Evolutionary conservation across 2,888 invertebrate species (phyloP).

Genomic region (Villa cingulata): DNA sequence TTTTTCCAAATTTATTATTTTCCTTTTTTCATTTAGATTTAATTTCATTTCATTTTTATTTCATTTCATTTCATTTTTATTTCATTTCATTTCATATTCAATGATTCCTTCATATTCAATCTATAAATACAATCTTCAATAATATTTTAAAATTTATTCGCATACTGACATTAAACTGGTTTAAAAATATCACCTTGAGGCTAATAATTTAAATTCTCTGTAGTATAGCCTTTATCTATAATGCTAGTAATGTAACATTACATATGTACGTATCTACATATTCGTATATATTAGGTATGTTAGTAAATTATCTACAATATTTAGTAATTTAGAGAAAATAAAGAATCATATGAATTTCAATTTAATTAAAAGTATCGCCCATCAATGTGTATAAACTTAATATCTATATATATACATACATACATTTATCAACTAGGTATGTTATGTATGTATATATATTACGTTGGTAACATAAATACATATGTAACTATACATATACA

Average conservation of each 20-base stretch:
- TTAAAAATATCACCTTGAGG: background rate
- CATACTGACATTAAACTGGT: constrained; percentile 7
- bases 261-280: no score
- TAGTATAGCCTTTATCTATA: no score
- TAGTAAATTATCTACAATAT: no score
- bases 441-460: no score
- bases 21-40: background rate
- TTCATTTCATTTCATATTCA: background rate
- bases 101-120: no score
- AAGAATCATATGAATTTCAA: constrained; percentile 7
- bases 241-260: no score
- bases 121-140: constrained; percentile 6
- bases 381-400: no score
- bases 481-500: no score
- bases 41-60: constrained; percentile 1
- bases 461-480: no score
- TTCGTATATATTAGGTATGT: no score
- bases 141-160: constrained; percentile 8
- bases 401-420: no score
- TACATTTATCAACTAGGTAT: no score
- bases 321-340: background rate
- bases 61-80: background rate
- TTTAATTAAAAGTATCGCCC: constrained; percentile 9
- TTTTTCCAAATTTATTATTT: background rate
- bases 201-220: constrained; percentile 1